Evolutionary conservation across 2,797 vertebrate species (phyloP).

Genomic region (Coregonus suidteri): DNA sequence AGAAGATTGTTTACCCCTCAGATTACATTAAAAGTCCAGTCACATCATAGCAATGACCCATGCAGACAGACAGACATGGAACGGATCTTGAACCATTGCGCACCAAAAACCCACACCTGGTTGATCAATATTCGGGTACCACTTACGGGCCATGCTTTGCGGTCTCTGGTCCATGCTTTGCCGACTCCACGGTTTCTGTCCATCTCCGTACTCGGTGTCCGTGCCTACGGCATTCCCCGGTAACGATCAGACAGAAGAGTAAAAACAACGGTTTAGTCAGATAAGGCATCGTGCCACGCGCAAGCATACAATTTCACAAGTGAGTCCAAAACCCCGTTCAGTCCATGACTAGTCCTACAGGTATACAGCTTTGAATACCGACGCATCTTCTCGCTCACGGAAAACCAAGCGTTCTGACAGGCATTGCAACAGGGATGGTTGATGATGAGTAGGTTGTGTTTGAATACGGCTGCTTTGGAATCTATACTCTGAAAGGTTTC

Average conservation of each 20-base stretch:
- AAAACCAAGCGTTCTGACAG: background rate
- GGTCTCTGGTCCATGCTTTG: constrained; percentile 78
- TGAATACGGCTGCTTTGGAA: constrained; percentile 40
- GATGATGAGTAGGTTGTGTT: constrained; percentile 17
- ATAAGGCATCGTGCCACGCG: constrained; percentile 79
- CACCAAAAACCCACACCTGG: background rate
- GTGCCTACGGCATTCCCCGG: constrained; percentile 81
- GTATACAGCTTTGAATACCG: constrained; percentile 61
- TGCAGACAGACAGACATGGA: background rate
- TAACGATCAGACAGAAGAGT: constrained; percentile 78
- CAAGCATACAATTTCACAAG: constrained; percentile 55
- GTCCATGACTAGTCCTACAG: constrained; percentile 38
- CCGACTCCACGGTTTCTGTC: constrained; percentile 78
- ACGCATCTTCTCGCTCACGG: constrained; percentile 53
- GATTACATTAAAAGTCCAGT: background rate
- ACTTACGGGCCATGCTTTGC: constrained; percentile 84
- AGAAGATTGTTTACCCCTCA: background rate
- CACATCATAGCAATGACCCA: background rate
- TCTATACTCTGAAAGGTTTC: constrained; percentile 25
- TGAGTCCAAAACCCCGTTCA: constrained; percentile 66
- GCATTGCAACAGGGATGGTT: constrained; percentile 27
- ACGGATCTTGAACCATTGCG: background rate
- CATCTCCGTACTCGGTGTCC: constrained; percentile 82
- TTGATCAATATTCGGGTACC: background rate
- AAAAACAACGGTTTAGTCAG: constrained; percentile 78